Base-by-base conservation (phyloP, 2,113 vertebrate genomes). In the Oreotrochilus melanogaster region DNA sequence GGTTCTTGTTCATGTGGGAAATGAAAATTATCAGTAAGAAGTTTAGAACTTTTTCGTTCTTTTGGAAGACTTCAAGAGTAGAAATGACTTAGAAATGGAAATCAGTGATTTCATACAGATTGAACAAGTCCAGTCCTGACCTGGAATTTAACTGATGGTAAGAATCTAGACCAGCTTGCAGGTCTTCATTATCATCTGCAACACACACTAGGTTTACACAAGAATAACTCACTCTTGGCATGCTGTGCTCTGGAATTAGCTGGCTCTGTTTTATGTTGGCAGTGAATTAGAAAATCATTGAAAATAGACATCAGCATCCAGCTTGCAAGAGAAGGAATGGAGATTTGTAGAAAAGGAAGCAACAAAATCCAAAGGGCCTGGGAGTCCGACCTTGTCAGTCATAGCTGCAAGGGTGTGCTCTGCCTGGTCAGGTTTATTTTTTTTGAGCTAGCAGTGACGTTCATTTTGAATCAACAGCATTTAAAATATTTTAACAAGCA, bases 391-490 rank as follows among this genome's bases (percentile, higher is more conserved):
- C 73, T 72, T 58, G 39, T 69, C 60, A 71, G 70, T 56, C 54
- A 33, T 10, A 53, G 60, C 48, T 76, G 54, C 24, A 42, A 83
- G 61, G 27, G 39, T 42, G 33, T 53, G 42, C 61, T 74, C 23
- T 37, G 19, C 18, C 58, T 79, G 67, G 31, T 62, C 80, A 86
- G 69, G 73, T 91, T 91, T 88, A 56, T 71, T 94, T 94, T 94
- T 85, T 47, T 60, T 56, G 91, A 73, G 62, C 43, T 31, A 79
- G 39, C 64, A 73, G 39, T 57, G 64, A 92, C 3, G 4, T 76
- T 71, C 11, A 33, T 71, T 91, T 61, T 54, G 58, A 92, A 74
- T 83, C 61, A 79, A 80, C 24, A 78, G 65, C 25, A 43, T 80
- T 86, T 92, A 61, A 80, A 87, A 74, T 74, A 84, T 51, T 88